Evolutionary conservation across 2,113 vertebrate genomes (phyloP).

Genomic region (Sardina pilchardus): DNA sequence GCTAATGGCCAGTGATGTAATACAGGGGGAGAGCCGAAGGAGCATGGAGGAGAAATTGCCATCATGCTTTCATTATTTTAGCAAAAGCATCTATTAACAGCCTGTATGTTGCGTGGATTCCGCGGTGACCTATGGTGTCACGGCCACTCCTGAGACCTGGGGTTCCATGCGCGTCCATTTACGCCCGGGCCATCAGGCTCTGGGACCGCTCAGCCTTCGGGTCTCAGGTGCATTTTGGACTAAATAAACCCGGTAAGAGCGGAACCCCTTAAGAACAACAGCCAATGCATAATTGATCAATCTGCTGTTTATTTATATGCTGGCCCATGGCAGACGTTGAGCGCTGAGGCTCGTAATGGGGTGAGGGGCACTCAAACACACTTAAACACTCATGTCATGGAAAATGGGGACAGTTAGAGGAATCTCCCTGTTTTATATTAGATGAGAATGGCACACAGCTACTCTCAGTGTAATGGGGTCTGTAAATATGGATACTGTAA

Average conservation of each 20-base stretch:
- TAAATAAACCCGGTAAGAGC: not conserved
- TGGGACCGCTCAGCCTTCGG: not conserved
- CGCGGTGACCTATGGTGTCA: slow-evolving; percentile 29
- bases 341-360: not conserved
- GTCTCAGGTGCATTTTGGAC: not conserved
- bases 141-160: slow-evolving; percentile 10
- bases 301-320: slow-evolving; percentile 17
- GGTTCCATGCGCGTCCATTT: slow-evolving; percentile 36
- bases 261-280: slow-evolving; percentile 3
- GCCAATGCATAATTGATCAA: slow-evolving; percentile 35
- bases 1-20: slow-evolving; percentile 55
- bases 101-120: slow-evolving; percentile 35
- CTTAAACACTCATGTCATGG: not conserved
- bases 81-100: slow-evolving; percentile 52
- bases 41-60: slow-evolving; percentile 30
- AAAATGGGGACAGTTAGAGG: not conserved
- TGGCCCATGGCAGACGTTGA: not conserved
- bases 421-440: slow-evolving; percentile 5
- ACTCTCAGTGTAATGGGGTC: slow-evolving; percentile 5
- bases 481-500: not conserved
- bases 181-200: not conserved
- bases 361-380: slow-evolving; percentile 19
- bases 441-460: not conserved
- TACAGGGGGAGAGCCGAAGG: slow-evolving; percentile 30
- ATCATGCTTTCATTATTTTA: slow-evolving; percentile 44